Evolutionary conservation across 2,888 invertebrate species (phyloP).

Genomic region (Parnassius glacialis): DNA sequence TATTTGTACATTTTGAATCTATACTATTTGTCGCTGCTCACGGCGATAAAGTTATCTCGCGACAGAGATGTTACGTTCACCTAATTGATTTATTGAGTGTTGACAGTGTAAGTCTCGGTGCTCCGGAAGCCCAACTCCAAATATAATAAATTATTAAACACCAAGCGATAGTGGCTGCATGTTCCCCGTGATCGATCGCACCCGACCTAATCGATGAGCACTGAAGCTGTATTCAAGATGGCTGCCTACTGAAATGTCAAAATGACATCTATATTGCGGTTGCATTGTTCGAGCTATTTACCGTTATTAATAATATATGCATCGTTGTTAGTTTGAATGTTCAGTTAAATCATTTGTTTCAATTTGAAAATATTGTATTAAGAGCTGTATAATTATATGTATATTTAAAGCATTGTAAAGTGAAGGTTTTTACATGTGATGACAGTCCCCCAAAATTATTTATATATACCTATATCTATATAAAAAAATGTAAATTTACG

Average conservation of each 20-base stretch:
- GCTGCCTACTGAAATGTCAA: conserved; percentile 41
- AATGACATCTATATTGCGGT: conserved; percentile 53
- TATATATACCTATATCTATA: too few species aligned
- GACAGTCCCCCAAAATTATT: too few species aligned
- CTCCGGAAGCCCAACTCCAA: conserved; percentile 66
- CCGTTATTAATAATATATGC: conserved; percentile 25
- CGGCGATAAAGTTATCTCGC: conserved; percentile 38
- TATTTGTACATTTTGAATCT: not conserved
- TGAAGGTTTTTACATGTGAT: too few species aligned
- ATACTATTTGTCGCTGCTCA: conserved; percentile 5
- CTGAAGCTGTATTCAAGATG: conserved; percentile 55
- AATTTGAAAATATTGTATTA: too few species aligned
- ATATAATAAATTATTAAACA: conserved; percentile 68
- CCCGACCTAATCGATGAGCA: conserved; percentile 49
- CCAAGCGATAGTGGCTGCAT: conserved; percentile 52
- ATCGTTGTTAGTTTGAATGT: conserved; percentile 9
- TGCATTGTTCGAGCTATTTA: conserved; percentile 40
- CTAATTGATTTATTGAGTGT: conserved; percentile 77
- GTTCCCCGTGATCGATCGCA: conserved; percentile 57
- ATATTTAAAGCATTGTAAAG: too few species aligned
- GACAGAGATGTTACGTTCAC: conserved; percentile 57
- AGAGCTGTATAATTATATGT: too few species aligned
- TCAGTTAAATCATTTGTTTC: conserved; percentile 3
- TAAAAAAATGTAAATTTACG: too few species aligned
- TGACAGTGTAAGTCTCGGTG: conserved; percentile 55